These are phyloP conservation scores for Naja naja DNA, from an alignment of 2,113 vertebrate genomes.

Conservation along the genomic window DNA sequence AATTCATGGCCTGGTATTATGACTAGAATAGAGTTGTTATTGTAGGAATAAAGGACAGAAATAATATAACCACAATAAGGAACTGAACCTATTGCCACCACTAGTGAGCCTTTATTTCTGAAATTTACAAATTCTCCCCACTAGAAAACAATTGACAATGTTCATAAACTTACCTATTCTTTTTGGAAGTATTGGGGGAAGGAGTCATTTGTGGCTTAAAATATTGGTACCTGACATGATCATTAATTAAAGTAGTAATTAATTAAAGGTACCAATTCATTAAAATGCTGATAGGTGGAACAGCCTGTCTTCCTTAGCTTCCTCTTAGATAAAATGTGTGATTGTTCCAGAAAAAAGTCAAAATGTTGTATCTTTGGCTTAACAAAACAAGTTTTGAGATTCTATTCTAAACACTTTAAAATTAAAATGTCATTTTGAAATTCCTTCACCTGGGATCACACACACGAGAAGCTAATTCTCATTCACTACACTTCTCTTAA, in stretches of 20 bases:
- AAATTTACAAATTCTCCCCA: neutral
- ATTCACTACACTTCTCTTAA: neutral
- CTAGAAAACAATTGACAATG: neutral
- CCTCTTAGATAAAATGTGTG: neutral
- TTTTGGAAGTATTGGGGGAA: neutral
- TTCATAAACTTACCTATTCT: neutral
- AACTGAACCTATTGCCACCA: neutral
- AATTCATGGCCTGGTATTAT: neutral
- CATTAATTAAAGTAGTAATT: neutral
- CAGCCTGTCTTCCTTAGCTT: neutral
- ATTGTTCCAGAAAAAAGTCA: neutral
- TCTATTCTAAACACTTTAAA: neutral
- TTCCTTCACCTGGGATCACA: neutral
- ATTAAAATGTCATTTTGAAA: neutral
- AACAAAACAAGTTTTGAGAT: neutral
- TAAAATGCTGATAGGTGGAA: neutral
- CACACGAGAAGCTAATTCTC: neutral
- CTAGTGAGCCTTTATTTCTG: neutral
- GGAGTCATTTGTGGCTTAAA: neutral
- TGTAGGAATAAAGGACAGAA: neutral
- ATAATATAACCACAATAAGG: neutral
- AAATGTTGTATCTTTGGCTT: neutral
- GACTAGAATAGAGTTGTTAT: neutral
- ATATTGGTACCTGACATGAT: neutral
- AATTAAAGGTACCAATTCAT: neutral